Conservation (phyloP, 2,888 invertebrate species). For the Trissonchulus sp. region DNA sequence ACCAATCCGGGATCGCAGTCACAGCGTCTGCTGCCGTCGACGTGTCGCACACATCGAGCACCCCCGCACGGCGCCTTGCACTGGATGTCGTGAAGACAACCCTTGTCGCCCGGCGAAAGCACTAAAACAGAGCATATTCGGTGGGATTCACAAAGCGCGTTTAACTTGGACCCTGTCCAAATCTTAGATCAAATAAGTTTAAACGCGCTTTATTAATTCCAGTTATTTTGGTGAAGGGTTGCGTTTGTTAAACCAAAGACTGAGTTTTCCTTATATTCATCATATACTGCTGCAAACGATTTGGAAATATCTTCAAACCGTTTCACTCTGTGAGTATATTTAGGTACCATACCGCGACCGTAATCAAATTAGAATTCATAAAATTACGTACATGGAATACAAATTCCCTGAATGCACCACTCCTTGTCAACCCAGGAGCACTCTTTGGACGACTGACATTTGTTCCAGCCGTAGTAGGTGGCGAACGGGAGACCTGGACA, state of each 20-base stretch:
- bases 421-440: constrained; percentile 21
- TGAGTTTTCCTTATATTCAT: no score
- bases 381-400: constrained; percentile 23
- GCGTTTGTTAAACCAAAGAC: no score
- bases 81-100: constrained; percentile 22
- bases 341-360: no score
- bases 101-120: constrained; percentile 23
- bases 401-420: constrained; percentile 25
- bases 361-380: no score
- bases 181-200: no score
- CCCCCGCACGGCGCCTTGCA: constrained; percentile 20
- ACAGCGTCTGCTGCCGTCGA: constrained; percentile 19
- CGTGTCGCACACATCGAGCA: not conserved
- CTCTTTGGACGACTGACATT: not conserved
- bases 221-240: no score
- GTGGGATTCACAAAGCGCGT: no score
- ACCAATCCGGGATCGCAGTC: not conserved
- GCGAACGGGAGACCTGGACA: constrained; percentile 15
- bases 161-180: no score
- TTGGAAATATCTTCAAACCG: no score
- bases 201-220: no score
- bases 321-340: no score
- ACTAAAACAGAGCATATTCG: constrained; percentile 21
- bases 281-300: no score
- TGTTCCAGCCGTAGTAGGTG: constrained; percentile 27